Conservation (phyloP, 2,113 vertebrate species). For the Perccottus glenii region DNA sequence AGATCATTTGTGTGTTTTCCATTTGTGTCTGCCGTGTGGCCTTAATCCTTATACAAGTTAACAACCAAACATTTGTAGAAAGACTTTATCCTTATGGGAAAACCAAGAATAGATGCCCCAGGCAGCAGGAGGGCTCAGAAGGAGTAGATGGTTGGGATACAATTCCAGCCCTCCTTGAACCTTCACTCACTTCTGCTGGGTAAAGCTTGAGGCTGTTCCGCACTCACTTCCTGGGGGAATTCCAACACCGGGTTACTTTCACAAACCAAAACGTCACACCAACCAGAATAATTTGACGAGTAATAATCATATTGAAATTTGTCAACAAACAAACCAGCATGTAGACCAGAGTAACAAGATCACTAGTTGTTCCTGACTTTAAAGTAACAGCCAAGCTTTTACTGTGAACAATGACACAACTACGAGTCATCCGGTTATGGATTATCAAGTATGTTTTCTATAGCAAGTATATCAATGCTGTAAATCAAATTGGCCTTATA, state of each 20-base stretch:
- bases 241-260: conserved; percentile 53
- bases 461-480: too few species aligned
- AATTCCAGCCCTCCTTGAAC: conserved; percentile 57
- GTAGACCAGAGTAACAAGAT: conserved; percentile 40
- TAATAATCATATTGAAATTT: conserved; percentile 55
- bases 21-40: conserved; percentile 18
- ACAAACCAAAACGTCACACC: conserved; percentile 40
- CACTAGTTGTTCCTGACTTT: conserved; percentile 35
- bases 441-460: too few species aligned
- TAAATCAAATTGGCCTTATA: too few species aligned
- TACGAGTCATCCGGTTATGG: too few species aligned
- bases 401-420: conserved; percentile 12
- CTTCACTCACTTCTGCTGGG: conserved; percentile 29
- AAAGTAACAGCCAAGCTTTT: conserved; percentile 19
- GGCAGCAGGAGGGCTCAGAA: conserved; percentile 52
- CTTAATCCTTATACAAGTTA: conserved; percentile 35
- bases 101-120: conserved; percentile 69
- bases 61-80: conserved; percentile 58
- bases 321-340: conserved; percentile 57
- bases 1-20: background rate
- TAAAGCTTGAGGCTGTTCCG: conserved; percentile 36
- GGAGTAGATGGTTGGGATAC: conserved; percentile 40
- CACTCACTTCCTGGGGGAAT: conserved; percentile 60
- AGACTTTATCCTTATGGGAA: conserved; percentile 69
- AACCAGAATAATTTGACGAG: conserved; percentile 61